Base-by-base conservation (phyloP, 2,797 vertebrate genomes). In the Manis pentadactyla region DNA sequence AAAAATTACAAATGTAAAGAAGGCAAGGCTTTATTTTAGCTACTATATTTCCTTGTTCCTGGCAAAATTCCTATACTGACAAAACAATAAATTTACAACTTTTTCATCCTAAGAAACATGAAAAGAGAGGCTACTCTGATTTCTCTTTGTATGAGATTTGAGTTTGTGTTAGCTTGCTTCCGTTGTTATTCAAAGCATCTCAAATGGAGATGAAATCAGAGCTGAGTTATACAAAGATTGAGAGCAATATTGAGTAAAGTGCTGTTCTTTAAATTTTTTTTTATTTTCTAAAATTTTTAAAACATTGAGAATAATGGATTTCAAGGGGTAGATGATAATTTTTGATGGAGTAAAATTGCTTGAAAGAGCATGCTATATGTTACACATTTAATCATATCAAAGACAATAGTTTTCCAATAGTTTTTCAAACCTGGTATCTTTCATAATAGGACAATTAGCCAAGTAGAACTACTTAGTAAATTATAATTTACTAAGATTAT, bases 351-450 rank as follows among this genome's bases (percentile, higher is more conserved):
- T 69, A 81, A 93, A 92, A 66, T 64, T n/a, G 5, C 13, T 78
- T 88, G 31, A 77, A 97, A 90, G 9, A 90, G 4, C 59, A 77
- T 46, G 34, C 46, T 55, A 3, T 68, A 51, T 87, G 85, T 94
- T 87, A 86, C 21, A 71, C 34, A 68, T 93, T 93, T 89, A 95
- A 93, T 85, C 49, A 75, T 66, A 55, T 66, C n/a, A 92, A 95
- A 89, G 64, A 81, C 27, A 77, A 63, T 46, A 85, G 27, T 89
- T 17, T 84, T 75, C 19, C 55, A 89, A 71, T 84, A 73, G 23
- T 17, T 83, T 96, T 94, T 83, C 39, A 96, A 94, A 90, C 29
- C 14, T 31, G 82, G 1, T 81, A 34, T 8, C 49, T 91, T 86
- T 66, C 31, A 89, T 79, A 93, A 51, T 71, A 34, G 17, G 4